Conservation (phyloP, 1,140 invertebrate genomes). For the Bombus haemorrhoidalis region DNA sequence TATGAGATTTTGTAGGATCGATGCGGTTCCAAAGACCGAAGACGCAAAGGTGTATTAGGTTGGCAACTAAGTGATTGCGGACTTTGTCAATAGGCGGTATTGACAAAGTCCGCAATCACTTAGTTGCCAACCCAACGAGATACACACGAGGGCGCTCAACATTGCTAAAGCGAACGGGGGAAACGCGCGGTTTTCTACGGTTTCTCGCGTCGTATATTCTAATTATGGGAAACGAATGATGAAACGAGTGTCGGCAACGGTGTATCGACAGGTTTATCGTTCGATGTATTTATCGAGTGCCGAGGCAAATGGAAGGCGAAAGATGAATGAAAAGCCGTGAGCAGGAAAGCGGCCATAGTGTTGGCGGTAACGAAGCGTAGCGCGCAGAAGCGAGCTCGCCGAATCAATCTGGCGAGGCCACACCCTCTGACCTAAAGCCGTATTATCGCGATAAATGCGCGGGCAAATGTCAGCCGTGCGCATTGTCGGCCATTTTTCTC, state of each 20-base stretch:
- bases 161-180: no score
- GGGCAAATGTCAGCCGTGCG: constrained; percentile 71
- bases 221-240: constrained; percentile 56
- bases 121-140: no score
- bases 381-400: constrained; percentile 77
- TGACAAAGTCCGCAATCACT: no score
- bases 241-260: constrained; percentile 23
- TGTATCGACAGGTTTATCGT: constrained; percentile 48
- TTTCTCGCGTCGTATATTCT: constrained; percentile 26
- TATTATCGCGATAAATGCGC: constrained; percentile 72
- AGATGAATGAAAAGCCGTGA: constrained; percentile 53
- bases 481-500: constrained; percentile 45
- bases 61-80: no score
- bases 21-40: no score
- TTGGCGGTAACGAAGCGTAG: constrained; percentile 73
- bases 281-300: constrained; percentile 40
- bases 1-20: no score
- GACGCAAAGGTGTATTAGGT: no score
- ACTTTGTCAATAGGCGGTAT: no score
- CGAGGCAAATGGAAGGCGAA: constrained; percentile 31
- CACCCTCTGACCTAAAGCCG: constrained; percentile 81
- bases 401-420: constrained; percentile 80
- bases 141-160: no score
- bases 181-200: not conserved
- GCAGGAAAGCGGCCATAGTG: constrained; percentile 74